Evolutionary conservation across 2,888 invertebrate genomes (phyloP).

Genomic region (Orthonevra nobilis): DNA sequence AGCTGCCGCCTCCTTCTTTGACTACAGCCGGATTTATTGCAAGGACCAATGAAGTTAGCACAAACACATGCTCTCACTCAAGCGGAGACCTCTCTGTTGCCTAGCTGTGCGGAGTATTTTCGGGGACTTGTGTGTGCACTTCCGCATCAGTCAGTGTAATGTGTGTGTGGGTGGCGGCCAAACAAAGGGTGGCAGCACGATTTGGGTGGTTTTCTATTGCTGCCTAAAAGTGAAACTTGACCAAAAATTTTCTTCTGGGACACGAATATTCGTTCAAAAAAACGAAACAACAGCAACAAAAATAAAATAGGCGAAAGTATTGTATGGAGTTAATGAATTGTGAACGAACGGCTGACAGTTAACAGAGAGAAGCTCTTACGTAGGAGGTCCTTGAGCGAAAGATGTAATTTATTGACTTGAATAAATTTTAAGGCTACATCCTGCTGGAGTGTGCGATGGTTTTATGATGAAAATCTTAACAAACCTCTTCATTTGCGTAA

Average conservation of each 20-base stretch:
- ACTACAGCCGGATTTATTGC: constrained; percentile 26
- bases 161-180: neutral
- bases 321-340: constrained; percentile 57
- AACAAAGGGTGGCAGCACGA: neutral
- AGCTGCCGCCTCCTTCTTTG: neutral
- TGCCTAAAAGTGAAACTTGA: constrained; percentile 27
- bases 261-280: neutral
- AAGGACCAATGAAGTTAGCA: constrained; percentile 20
- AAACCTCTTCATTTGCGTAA: no score
- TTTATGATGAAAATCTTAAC: no score
- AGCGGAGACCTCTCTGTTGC: no score
- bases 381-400: neutral
- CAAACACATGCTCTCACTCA: constrained; percentile 14
- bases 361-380: constrained; percentile 36
- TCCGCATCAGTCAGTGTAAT: constrained; percentile 1
- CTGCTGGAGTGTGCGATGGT: neutral
- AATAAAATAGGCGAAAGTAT: constrained; percentile 7
- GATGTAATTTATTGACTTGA: constrained; percentile 24
- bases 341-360: constrained; percentile 49
- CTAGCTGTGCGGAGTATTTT: no score
- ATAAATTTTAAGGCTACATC: constrained; percentile 2
- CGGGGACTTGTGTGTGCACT: constrained; percentile 16
- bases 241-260: constrained; percentile 26
- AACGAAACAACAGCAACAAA: no score
- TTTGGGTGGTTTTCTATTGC: constrained; percentile 28